phyloP scores from a whole-genome alignment of 1,140 invertebrate genomes.

The Mactra quadrangularis region DNA sequence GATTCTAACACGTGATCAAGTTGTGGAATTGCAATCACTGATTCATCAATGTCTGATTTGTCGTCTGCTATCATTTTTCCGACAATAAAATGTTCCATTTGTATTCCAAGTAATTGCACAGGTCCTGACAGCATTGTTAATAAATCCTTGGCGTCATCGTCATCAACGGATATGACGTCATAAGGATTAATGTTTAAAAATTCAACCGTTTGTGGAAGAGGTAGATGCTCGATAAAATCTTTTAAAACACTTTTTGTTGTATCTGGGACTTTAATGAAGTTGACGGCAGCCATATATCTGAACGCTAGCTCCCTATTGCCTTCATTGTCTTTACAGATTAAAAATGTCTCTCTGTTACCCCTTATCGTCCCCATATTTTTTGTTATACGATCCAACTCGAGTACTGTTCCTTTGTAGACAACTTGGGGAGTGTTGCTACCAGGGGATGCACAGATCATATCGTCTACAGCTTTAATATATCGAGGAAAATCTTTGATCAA shows the following conservation, averaged over 20 bases:
- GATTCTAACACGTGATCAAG: constrained; percentile 31
- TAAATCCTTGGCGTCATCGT: constrained; percentile 32
- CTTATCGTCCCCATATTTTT: constrained; percentile 3
- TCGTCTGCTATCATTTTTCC: constrained; percentile 10
- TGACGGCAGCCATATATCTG: not conserved
- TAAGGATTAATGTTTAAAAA: constrained; percentile 10
- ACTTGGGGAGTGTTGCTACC: constrained; percentile 14
- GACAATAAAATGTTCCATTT: constrained; percentile 32
- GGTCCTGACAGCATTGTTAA: constrained; percentile 27
- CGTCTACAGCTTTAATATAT: constrained; percentile 29
- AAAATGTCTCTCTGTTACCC: constrained; percentile 21
- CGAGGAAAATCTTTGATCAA: constrained; percentile 35
- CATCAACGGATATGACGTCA: constrained; percentile 44
- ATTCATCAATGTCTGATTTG: not conserved
- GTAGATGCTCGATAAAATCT: constrained; percentile 47
- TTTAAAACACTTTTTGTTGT: constrained; percentile 22
- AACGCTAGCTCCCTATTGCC: constrained; percentile 35
- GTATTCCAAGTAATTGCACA: constrained; percentile 27
- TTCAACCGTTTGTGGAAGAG: constrained; percentile 45
- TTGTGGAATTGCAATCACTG: constrained; percentile 40
- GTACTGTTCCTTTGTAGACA: constrained; percentile 26
- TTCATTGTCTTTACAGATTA: constrained; percentile 34
- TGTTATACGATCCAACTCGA: constrained; percentile 47
- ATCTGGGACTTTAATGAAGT: constrained; percentile 43
- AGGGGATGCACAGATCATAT: constrained; percentile 26